Evolutionary conservation across 1,140 invertebrate species (phyloP), one percentile per base, ranked within the genome.

Genomic region (Drosophila auraria): DNA sequence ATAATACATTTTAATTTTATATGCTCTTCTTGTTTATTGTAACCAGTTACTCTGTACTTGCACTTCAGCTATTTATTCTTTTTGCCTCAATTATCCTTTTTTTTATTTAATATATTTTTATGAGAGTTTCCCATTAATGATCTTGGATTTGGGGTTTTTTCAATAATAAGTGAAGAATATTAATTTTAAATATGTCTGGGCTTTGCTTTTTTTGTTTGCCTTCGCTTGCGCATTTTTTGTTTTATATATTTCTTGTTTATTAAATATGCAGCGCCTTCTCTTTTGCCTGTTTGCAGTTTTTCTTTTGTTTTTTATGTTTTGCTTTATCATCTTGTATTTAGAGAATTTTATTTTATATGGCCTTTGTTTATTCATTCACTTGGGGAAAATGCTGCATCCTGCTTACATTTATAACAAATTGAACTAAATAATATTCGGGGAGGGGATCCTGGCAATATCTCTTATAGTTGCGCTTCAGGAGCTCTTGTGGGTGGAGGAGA

Each of bases 101-200:
- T 20, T 61, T 20, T 47, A 27, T 53, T 68, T 57, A 56, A 54
- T 51, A 75, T 78, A 56, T 69, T 71, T 80, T 65, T 50, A 87
- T 89, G 65, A 68, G 79, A 80, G 74, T 80, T 68, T 89, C 72
- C 79, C 77, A 89, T 74, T 81, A 66, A 83, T 83, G 83, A 80
- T 80, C 53, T 78, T 82, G 54, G 42, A 65, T 40, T 74, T 78
- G 49, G 72, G 45, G 54, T 14, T 8, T 69, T 81, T 72, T 89
- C 77, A 73, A 82, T 86, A 86, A 80, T 87, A 81, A 83, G 74
- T 89, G 78, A 89, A 87, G 84, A 83, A 74, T 87, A 87, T 80
- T 82, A 78, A 77, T 82, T 89, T 90, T 70, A 84, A 90, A 83
- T 87, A 82, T 87, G 70, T 83, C 75, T 74, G 66, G 40, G 60